Percentiles rank a stretch among this genome's conserved stretches.
Evolutionary conservation across 2,797 vertebrate genomes (phyloP).

Genomic region (Morus bassanus): DNA sequence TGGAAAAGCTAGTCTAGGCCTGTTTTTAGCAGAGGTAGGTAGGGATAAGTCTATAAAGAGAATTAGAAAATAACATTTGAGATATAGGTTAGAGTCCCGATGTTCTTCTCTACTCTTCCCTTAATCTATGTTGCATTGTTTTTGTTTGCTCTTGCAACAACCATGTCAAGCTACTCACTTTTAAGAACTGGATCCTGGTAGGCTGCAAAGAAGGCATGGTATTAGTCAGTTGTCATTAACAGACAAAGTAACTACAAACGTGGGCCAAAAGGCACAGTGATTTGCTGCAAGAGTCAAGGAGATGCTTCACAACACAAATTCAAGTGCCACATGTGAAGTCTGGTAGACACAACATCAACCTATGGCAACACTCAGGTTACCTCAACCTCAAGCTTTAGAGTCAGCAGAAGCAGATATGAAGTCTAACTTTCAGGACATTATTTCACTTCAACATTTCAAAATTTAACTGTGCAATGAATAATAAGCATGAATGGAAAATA

Average conservation of each 20-base stretch:
- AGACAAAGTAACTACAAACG: neutral
- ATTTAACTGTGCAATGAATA: neutral
- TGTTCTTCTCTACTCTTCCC: neutral
- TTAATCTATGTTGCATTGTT: neutral
- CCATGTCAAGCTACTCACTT: neutral
- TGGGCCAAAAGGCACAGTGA: rapidly evolving
- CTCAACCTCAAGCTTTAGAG: neutral
- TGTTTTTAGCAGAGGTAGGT: neutral
- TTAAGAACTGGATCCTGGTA: neutral
- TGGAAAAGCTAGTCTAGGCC: neutral
- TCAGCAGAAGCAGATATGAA: neutral
- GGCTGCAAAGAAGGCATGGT: neutral
- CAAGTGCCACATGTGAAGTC: neutral
- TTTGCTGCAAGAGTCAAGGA: neutral
- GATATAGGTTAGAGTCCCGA: neutral
- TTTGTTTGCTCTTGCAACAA: neutral
- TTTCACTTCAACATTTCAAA: neutral
- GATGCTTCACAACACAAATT: neutral
- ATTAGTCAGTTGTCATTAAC: neutral
- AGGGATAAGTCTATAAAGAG: neutral
- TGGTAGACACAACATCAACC: neutral
- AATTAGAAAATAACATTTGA: neutral
- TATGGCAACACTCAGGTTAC: neutral
- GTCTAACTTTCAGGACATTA: neutral
- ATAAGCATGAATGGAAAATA: neutral